phyloP scores from a whole-genome alignment of 2,113 vertebrate genomes.

The Ibidorhyncha struthersii region DNA sequence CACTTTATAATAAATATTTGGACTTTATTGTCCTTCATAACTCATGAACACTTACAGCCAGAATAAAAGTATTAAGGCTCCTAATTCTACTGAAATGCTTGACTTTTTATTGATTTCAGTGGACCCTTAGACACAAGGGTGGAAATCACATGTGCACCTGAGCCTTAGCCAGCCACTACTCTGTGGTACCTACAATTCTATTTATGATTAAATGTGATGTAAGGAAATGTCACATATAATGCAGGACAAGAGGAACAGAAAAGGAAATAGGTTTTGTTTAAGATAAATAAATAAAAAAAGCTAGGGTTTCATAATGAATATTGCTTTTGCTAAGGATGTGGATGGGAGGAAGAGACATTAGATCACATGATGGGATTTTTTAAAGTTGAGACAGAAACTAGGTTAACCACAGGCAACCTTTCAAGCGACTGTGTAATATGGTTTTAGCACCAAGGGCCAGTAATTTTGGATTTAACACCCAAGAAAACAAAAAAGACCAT shows the following conservation, averaged over 20 bases:
- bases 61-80: not conserved
- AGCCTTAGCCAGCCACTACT: not conserved
- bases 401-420: not conserved
- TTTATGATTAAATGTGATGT: not conserved
- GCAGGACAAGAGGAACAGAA: rapidly evolving
- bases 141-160: not conserved
- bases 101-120: not conserved
- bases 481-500: not conserved
- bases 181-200: not conserved
- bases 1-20: not conserved
- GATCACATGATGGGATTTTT: not conserved
- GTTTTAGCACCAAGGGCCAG: not conserved
- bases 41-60: rapidly evolving
- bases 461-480: not conserved
- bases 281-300: not conserved
- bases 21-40: not conserved
- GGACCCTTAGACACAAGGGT: not conserved
- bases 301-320: not conserved
- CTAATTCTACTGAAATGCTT: not conserved
- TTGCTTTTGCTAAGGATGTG: not conserved
- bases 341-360: not conserved
- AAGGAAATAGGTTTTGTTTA: not conserved
- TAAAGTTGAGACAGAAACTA: not conserved
- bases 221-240: not conserved
- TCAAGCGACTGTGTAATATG: not conserved